Evolutionary conservation across 1,140 invertebrate genomes (phyloP).

Genomic region (Microplitis mediator): DNA sequence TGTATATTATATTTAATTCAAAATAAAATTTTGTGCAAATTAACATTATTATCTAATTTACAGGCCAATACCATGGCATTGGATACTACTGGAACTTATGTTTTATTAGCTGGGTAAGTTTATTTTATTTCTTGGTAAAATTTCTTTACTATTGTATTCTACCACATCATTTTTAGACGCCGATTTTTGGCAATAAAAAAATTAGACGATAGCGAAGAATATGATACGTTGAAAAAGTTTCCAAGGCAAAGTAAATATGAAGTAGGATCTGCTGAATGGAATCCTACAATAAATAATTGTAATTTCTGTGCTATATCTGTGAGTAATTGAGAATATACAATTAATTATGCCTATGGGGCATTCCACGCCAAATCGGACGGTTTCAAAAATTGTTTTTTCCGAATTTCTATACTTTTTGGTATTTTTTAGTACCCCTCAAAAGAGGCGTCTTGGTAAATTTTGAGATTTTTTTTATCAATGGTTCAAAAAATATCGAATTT

Average conservation of each 20-base stretch:
- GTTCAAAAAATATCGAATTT: too few relatives aligned
- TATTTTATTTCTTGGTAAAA: slow-evolving; percentile 11
- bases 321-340: slow-evolving; percentile 49
- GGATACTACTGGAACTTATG: slow-evolving; percentile 82
- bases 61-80: slow-evolving; percentile 91
- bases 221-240: slow-evolving; percentile 77
- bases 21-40: too few relatives aligned
- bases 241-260: slow-evolving; percentile 92
- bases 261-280: slow-evolving; percentile 90
- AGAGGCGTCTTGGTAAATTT: too few relatives aligned
- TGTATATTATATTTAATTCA: too few relatives aligned
- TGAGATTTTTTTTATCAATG: too few relatives aligned
- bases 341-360: background rate
- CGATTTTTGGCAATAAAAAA: slow-evolving; percentile 83
- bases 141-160: slow-evolving; percentile 14
- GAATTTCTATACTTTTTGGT: too few relatives aligned
- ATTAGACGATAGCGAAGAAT: slow-evolving; percentile 68
- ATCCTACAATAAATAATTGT: slow-evolving; percentile 77
- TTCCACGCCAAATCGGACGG: too few relatives aligned
- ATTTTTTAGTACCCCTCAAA: too few relatives aligned
- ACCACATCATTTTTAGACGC: slow-evolving; percentile 63
- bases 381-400: too few relatives aligned
- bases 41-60: slow-evolving; percentile 35
- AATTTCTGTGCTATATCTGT: slow-evolving; percentile 90
- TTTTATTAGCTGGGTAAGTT: slow-evolving; percentile 81